phyloP scores from a whole-genome alignment of 2,113 vertebrate species.

The Platysteira castanea region DNA sequence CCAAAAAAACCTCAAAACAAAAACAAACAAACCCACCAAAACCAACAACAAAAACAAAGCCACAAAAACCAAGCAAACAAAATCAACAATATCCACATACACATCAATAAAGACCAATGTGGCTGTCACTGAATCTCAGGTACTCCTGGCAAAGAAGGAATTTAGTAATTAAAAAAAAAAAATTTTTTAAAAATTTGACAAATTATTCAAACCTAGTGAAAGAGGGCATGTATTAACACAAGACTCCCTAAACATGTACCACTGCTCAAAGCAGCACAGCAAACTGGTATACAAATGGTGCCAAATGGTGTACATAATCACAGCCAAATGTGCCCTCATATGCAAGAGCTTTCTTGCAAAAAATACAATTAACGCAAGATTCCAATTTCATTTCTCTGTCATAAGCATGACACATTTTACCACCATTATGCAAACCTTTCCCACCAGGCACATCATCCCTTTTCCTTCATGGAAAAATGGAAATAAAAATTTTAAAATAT shows the following conservation, averaged over 20 bases:
- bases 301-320: background rate
- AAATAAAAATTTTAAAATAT: background rate
- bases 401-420: background rate
- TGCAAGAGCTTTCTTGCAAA: background rate
- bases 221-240: background rate
- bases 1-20: background rate
- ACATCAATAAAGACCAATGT: background rate
- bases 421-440: background rate
- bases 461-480: background rate
- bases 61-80: background rate
- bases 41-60: background rate
- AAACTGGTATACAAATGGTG: background rate
- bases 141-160: background rate
- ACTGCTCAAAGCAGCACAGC: background rate
- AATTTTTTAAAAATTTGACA: background rate
- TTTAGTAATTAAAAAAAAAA: background rate
- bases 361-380: background rate
- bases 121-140: background rate
- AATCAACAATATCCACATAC: background rate
- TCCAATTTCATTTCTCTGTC: background rate
- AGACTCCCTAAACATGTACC: background rate
- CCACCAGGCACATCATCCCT: background rate
- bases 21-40: background rate
- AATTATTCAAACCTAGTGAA: background rate
- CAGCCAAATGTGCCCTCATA: background rate